These are phyloP conservation scores for Cromileptes altivelis DNA, from an alignment of 2,113 vertebrate species.

Conservation along the genomic window DNA sequence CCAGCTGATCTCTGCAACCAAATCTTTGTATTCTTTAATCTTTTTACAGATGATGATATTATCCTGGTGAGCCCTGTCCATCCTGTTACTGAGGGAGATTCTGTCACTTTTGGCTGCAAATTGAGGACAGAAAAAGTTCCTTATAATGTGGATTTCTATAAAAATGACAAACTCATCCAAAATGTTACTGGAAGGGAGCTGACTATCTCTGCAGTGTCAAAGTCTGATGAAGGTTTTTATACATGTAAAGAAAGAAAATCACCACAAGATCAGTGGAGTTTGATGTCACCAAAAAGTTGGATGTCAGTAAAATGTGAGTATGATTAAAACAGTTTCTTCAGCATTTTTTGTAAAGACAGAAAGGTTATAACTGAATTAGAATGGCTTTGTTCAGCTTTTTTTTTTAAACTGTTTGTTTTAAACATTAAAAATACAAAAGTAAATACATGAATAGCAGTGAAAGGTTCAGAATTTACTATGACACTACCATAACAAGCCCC, in stretches of 20 bases:
- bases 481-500: too few species aligned
- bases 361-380: not conserved
- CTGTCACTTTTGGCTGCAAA: slow-evolving; percentile 61
- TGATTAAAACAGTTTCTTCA: fast-evolving
- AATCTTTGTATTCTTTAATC: not conserved
- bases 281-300: slow-evolving; percentile 56
- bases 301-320: slow-evolving; percentile 34
- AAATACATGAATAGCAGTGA: too few species aligned
- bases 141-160: slow-evolving; percentile 41
- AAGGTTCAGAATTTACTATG: too few species aligned
- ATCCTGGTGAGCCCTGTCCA: slow-evolving; percentile 63
- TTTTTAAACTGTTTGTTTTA: too few species aligned
- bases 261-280: not conserved
- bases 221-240: slow-evolving; percentile 63
- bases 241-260: slow-evolving; percentile 25
- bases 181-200: slow-evolving; percentile 25
- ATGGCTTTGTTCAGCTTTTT: too few species aligned
- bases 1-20: not conserved
- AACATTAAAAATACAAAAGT: too few species aligned
- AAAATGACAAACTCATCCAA: slow-evolving; percentile 44
- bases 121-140: fast-evolving
- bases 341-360: not conserved
- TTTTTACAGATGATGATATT: slow-evolving; percentile 5
- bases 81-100: slow-evolving; percentile 57
- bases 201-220: slow-evolving; percentile 49